A percentile compares a stretch with the other conserved stretches of the same genome.
Evolutionary conservation across 37 sponge, comb jelly and placozoan genomes (phyloP).

Genomic region (Spongilla lacustris): DNA sequence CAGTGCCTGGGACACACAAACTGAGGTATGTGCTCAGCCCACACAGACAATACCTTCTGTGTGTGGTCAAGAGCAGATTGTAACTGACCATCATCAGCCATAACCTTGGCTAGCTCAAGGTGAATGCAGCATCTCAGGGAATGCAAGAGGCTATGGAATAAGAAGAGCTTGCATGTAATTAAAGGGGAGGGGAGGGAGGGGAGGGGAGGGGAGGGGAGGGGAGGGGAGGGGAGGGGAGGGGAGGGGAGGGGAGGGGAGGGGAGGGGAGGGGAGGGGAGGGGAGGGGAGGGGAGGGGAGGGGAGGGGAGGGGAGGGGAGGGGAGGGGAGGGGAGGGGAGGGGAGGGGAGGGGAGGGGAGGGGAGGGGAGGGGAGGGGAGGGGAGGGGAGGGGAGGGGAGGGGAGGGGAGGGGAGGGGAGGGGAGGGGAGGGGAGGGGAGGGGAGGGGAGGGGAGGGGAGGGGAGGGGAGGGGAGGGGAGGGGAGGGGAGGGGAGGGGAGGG

Average conservation of each 20-base stretch:
- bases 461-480: too few species aligned
- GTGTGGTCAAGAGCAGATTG: constrained; percentile 63
- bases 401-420: too few species aligned
- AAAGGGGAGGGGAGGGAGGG: background rate
- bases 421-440: too few species aligned
- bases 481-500: too few species aligned
- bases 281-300: background rate
- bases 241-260: background rate
- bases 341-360: too few species aligned
- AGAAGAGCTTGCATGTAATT: background rate
- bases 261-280: background rate
- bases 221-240: background rate
- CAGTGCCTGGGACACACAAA: constrained; percentile 39
- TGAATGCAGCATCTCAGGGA: constrained; percentile 66
- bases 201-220: background rate
- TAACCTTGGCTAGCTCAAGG: constrained; percentile 79
- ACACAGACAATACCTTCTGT: constrained; percentile 45
- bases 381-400: too few species aligned
- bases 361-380: too few species aligned
- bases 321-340: too few species aligned
- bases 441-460: too few species aligned
- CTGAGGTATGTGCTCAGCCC: background rate
- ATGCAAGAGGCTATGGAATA: constrained; percentile 51
- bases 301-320: too few species aligned
- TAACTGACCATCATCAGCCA: constrained; percentile 55